Percentiles rank a stretch among this genome's conserved stretches.
phyloP scores from a whole-genome alignment of 2,113 vertebrate species.

The Xenopus tropicalis region DNA sequence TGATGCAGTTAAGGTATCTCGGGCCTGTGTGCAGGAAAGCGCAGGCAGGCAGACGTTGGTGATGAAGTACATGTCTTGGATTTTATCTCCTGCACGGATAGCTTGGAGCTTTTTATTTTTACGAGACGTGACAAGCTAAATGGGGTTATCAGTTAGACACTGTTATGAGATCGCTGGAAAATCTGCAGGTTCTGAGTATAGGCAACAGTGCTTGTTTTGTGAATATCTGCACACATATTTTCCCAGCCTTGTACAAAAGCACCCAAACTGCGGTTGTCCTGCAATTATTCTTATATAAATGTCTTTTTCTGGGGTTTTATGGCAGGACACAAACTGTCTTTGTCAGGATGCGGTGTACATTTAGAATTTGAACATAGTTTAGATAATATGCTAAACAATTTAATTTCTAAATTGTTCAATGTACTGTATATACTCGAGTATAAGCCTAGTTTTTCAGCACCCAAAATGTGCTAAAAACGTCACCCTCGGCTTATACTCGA shows the following conservation, averaged over 20 bases:
- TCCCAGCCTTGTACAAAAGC: background rate
- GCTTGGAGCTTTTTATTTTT: constrained; percentile 21
- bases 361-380: too few relatives aligned
- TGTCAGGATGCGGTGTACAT: too few relatives aligned
- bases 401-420: too few relatives aligned
- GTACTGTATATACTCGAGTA: too few relatives aligned
- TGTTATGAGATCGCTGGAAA: constrained; percentile 9
- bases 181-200: background rate
- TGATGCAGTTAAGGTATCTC: constrained; percentile 38
- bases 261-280: too few relatives aligned
- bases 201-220: background rate
- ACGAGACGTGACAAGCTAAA: constrained; percentile 38
- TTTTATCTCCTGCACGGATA: constrained; percentile 28
- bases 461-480: too few relatives aligned
- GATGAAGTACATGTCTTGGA: constrained; percentile 24
- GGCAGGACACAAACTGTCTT: too few relatives aligned
- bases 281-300: too few relatives aligned
- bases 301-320: too few relatives aligned
- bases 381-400: too few relatives aligned
- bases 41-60: constrained; percentile 17
- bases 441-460: too few relatives aligned
- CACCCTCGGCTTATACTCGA: too few relatives aligned
- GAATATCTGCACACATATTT: constrained; percentile 7
- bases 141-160: constrained; percentile 29
- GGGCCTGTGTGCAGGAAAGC: constrained; percentile 9